Base-by-base conservation (phyloP, 2,888 invertebrate genomes). In the Nasonia oneida region DNA sequence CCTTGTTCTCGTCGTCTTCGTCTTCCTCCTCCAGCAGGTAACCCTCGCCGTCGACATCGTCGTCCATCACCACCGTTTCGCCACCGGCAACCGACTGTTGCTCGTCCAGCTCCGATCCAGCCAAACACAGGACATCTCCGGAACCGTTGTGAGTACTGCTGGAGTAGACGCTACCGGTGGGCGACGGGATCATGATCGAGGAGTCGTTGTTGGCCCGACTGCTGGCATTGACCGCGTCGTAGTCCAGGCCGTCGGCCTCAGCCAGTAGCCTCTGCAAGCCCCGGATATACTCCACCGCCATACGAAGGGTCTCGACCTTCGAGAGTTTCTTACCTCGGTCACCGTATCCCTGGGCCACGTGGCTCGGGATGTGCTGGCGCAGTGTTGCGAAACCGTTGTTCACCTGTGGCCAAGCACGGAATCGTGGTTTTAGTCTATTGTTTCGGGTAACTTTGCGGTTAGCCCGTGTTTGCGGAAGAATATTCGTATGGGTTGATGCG, bases 311-410 rank as follows among this genome's bases (percentile, higher is more conserved):
- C 94, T 98, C 98, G 3, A 98, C 97, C 94, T 98, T 98, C 90
- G 97, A 97, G 6, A 97, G 94, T 91, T 98, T 98, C 91, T 97
- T 97, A 39, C 96, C 96, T 88, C 96, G 94, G 77, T 93, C 93
- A 29, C 96, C 96, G 70, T 95, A 95, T 84, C 96, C 96, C 8
- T 95, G 95, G 0, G 97, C 97, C 0, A 97, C 96, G 91, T 97
- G 96, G 82, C 96, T 96, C 0, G 98, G 98, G 88, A 98, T 98
- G 92, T 97, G 97, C 90, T 97, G 96, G 33, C 98, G 95, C 1
- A 98, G 94, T n/a, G 97, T 96, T 0, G 97, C 97, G 92, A 98
- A 98, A 29, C 98, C 98, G 91, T 97, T 97, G 94, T 98, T 98
- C 42, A 98, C 98, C 86, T 89, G 89, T 1, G 50, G 1, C 5